These are phyloP conservation scores for Brotula barbata DNA, from an alignment of 2,797 vertebrate species.

Conservation along the genomic window DNA sequence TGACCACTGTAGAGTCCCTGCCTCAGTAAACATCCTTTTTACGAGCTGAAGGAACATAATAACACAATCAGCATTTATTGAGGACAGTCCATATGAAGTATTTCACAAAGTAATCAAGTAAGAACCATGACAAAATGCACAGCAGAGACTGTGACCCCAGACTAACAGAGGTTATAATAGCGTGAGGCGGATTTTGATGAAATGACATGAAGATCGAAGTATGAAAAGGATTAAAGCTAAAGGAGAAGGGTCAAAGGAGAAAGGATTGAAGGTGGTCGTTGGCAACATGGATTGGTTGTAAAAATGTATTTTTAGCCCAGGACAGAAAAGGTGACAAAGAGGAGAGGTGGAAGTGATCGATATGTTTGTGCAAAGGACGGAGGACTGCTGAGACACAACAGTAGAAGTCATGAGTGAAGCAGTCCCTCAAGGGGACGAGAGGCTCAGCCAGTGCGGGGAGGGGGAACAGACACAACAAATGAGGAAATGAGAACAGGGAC, in stretches of 20 bases:
- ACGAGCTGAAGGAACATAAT: constrained; percentile 68
- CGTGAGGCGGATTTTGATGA: constrained; percentile 20
- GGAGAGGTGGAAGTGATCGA: constrained; percentile 71
- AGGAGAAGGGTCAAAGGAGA: constrained; percentile 50
- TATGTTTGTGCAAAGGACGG: constrained; percentile 77
- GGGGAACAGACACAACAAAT: constrained; percentile 48
- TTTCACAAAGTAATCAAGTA: constrained; percentile 32
- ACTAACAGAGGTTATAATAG: background rate
- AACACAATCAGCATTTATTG: constrained; percentile 70
- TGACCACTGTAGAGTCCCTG: constrained; percentile 62
- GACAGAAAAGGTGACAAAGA: constrained; percentile 68
- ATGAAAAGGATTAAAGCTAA: constrained; percentile 40
- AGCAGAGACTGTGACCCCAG: constrained; percentile 10
- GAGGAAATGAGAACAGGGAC: constrained; percentile 56
- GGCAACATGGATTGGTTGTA: constrained; percentile 46
- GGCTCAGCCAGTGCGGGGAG: constrained; percentile 37
- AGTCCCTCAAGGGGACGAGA: constrained; percentile 56
- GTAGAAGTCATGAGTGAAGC: constrained; percentile 67
- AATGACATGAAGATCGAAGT: constrained; percentile 40
- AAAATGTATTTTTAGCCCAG: constrained; percentile 74
- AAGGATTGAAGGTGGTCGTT: constrained; percentile 38
- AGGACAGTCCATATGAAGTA: constrained; percentile 34
- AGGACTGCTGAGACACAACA: constrained; percentile 64
- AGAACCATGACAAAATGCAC: constrained; percentile 12
- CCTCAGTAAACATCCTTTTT: constrained; percentile 69